Base-by-base conservation (phyloP, 2,797 vertebrate genomes). In the Anisognathus igniventris region DNA sequence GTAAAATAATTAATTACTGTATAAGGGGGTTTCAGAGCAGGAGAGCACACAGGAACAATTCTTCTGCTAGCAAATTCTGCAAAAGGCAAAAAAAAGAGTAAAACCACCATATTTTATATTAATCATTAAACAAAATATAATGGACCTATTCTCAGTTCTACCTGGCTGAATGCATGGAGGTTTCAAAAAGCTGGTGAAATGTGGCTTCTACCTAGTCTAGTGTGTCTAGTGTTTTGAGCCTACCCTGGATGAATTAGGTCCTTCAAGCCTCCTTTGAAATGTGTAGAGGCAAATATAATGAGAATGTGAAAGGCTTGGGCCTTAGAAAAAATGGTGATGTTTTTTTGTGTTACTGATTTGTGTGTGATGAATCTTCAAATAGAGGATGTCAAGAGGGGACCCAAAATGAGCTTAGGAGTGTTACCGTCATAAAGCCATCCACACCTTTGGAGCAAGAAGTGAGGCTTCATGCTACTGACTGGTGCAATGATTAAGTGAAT, bases 401-500 rank as follows among this genome's bases (percentile, higher is more conserved):
- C 23, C 70, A 76, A 82, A 72, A 45, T n/a, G 51, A 90, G 28
- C 58, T 92, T n/a, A 79, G 84, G 91, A 72, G 44, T 61, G 60
- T 87, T 60, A 45, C 35, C 33, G 28, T 54, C 23, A 2, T 4
- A 45, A 82, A 85, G 30, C 9, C 16, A 24, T 89, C 56, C 18
- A 7, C 39, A 48, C 11, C n/a, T 22, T 13, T 91, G 42, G 85
- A 96, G 12, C 93, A 96, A 14, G 93, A 96, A 78, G 66, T 88
- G 70, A 97, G 84, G 71, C 64, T 98, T 91, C 97, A 97, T 57
- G 92, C 98, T 37, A 95, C 96, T 14, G 97, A 97, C 13, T 97
- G 98, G 70, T 88, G 86, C 58, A 96, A 98, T 77, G 98, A 98
- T 91, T 98, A 97, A 98, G 97, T 96, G 80, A 48, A 35, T 62